A percentile compares a stretch with the other conserved stretches of the same genome.
Conservation (phyloP, 2,797 vertebrate species). For the Sylvilagus floridanus region DNA sequence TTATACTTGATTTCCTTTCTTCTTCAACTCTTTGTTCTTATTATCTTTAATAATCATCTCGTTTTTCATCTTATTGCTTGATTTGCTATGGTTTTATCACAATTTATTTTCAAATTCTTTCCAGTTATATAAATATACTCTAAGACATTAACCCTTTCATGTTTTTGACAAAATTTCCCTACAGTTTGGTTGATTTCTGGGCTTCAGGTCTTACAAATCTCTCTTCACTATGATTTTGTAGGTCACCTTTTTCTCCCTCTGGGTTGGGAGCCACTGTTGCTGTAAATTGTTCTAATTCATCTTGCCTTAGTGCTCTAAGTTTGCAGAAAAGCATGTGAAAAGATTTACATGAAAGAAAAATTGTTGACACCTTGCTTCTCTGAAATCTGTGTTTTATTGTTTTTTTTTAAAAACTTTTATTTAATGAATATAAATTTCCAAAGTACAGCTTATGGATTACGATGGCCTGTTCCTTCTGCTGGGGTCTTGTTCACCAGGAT, state of each 20-base stretch:
- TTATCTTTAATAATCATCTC: neutral
- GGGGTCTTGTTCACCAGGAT: no score
- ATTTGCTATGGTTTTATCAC: neutral
- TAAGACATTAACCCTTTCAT: neutral
- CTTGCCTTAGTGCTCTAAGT: neutral
- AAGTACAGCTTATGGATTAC: no score
- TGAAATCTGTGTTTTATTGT: neutral
- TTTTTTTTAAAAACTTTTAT: no score
- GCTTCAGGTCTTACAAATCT: neutral
- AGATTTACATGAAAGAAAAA: neutral
- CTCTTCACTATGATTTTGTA: neutral
- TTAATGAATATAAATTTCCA: no score
- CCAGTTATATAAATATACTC: neutral
- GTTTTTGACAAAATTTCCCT: neutral
- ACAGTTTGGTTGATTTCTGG: neutral
- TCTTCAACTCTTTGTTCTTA: neutral
- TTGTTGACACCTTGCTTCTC: neutral
- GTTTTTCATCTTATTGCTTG: constrained; percentile 23
- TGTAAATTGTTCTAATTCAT: rapidly evolving
- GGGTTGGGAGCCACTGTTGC: neutral
- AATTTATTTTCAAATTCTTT: neutral
- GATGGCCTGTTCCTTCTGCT: no score
- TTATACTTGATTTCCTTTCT: neutral
- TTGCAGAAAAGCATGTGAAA: neutral
- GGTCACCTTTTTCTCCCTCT: neutral